Conservation (phyloP, 1,140 invertebrate species). For the Cherax quadricarinatus region DNA sequence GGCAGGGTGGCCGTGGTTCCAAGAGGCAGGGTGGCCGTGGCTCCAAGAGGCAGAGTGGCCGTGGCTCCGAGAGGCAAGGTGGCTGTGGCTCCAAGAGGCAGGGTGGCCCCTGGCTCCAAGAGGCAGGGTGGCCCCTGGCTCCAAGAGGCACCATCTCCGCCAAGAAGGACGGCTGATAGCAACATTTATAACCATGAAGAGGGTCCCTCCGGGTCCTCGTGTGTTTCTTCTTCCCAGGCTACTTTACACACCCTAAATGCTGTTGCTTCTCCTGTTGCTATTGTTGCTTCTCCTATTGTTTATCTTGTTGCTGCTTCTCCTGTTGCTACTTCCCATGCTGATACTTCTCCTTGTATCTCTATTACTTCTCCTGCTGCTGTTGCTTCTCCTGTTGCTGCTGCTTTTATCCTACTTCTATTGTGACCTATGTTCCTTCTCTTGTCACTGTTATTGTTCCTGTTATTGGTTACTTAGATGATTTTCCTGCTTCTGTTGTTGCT, state of each 20-base stretch:
- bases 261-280: too few relatives aligned
- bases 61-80: too few relatives aligned
- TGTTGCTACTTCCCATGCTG: neutral
- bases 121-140: too few relatives aligned
- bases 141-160: neutral
- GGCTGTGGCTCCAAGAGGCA: too few relatives aligned
- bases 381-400: neutral
- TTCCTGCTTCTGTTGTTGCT: neutral
- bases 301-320: neutral
- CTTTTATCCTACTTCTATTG: neutral
- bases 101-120: too few relatives aligned
- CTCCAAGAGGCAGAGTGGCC: too few relatives aligned
- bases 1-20: too few relatives aligned
- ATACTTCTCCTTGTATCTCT: neutral
- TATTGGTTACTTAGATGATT: neutral
- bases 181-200: constrained; percentile 2
- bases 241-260: too few relatives aligned
- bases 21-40: too few relatives aligned
- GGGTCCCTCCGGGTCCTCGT: neutral
- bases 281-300: too few relatives aligned
- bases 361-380: neutral
- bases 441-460: neutral
- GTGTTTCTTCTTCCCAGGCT: neutral
- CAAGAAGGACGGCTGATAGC: neutral
- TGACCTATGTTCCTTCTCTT: neutral